phyloP scores from a whole-genome alignment of 2,888 invertebrate genomes.

The Smittia sp. region DNA sequence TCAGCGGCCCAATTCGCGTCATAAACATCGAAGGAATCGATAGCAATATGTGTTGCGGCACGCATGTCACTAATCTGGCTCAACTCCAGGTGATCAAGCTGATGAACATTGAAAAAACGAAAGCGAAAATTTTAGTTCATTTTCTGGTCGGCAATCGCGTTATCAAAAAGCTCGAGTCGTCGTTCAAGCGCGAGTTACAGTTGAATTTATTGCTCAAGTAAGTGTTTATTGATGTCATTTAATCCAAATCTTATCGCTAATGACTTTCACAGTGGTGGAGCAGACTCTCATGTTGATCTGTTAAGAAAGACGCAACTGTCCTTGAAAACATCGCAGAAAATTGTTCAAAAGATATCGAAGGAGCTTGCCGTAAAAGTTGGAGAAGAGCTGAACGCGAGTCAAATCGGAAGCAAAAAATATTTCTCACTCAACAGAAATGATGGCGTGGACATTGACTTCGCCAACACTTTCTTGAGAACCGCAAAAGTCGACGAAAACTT shows the following conservation, averaged over 20 bases:
- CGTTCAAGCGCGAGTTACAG: constrained; percentile 65
- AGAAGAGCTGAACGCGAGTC: constrained; percentile 57
- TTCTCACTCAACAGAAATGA: constrained; percentile 66
- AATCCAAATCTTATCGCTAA: constrained; percentile 41
- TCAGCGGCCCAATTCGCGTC: constrained; percentile 71
- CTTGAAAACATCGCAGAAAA: constrained; percentile 63
- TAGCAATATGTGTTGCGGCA: constrained; percentile 83
- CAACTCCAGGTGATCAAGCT: constrained; percentile 68
- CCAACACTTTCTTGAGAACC: constrained; percentile 65
- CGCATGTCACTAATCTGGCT: constrained; percentile 73
- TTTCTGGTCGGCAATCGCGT: constrained; percentile 75
- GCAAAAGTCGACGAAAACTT: constrained; percentile 43
- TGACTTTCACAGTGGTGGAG: constrained; percentile 61
- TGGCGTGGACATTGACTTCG: constrained; percentile 71
- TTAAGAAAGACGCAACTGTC: constrained; percentile 72
- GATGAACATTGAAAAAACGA: constrained; percentile 68
- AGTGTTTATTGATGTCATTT: constrained; percentile 46
- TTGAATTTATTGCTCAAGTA: constrained; percentile 71
- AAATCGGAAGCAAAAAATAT: constrained; percentile 54
- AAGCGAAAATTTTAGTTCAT: constrained; percentile 62
- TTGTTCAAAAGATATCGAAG: constrained; percentile 62
- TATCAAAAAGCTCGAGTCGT: constrained; percentile 59
- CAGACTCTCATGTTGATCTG: constrained; percentile 66
- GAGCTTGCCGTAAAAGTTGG: constrained; percentile 71
- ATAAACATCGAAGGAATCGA: constrained; percentile 75